A percentile compares a stretch with the other conserved stretches of the same genome.
Evolutionary conservation across 2,888 invertebrate genomes (phyloP).

Genomic region (Agrotis segetum): DNA sequence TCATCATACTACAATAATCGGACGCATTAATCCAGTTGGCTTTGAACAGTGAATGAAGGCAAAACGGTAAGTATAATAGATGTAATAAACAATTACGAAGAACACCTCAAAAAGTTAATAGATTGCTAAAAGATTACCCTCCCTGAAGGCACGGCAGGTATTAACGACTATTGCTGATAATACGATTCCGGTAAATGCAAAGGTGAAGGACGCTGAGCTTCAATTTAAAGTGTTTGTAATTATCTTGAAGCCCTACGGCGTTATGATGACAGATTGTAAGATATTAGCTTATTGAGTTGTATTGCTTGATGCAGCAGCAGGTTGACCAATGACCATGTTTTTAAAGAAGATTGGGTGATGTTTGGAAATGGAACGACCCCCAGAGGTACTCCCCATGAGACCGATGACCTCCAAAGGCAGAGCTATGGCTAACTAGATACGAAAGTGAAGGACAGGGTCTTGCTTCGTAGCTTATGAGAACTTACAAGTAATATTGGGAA

Average conservation of each 20-base stretch:
- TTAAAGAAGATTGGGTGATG: background rate
- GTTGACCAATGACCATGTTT: background rate
- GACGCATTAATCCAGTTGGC: slow-evolving; percentile 7
- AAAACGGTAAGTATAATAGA: background rate
- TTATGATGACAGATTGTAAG: slow-evolving; percentile 38
- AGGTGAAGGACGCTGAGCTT: slow-evolving; percentile 54
- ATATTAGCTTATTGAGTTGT: slow-evolving; percentile 28
- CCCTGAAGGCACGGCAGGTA: slow-evolving; percentile 47
- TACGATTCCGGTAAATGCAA: slow-evolving; percentile 56
- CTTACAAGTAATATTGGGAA: too few species aligned
- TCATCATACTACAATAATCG: background rate
- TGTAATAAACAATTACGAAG: slow-evolving; percentile 21
- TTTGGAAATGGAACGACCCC: background rate
- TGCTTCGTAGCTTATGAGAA: background rate
- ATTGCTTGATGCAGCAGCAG: slow-evolving; percentile 3
- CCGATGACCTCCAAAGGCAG: background rate
- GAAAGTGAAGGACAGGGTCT: too few species aligned
- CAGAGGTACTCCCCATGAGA: too few species aligned
- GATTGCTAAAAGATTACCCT: slow-evolving; percentile 27
- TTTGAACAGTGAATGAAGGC: background rate
- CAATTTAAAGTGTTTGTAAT: slow-evolving; percentile 24
- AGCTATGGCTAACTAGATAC: background rate
- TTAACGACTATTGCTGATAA: slow-evolving; percentile 39
- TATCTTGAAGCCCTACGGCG: slow-evolving; percentile 26
- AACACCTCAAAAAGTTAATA: slow-evolving; percentile 33